phyloP scores from a whole-genome alignment of 2,888 invertebrate species.

The Glyphotaelius pellucidus region DNA sequence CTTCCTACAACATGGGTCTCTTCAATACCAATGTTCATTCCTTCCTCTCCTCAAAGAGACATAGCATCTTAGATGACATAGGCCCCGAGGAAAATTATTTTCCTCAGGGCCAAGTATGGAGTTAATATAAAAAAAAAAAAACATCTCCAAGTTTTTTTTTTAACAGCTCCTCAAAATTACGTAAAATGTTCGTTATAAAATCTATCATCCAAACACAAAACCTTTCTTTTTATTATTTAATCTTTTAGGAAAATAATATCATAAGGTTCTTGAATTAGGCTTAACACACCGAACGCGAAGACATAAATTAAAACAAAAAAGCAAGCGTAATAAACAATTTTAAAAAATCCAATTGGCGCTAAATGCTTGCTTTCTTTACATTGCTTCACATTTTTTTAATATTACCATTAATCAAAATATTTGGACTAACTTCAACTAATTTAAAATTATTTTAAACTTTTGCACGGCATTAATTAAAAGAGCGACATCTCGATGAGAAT shows the following conservation, averaged over 20 bases:
- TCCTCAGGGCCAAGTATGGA: no score
- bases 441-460: background rate
- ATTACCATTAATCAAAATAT: background rate
- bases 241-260: background rate
- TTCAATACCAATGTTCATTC: no score
- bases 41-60: no score
- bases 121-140: no score
- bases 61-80: no score
- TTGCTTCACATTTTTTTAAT: background rate
- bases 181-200: background rate
- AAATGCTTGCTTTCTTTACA: background rate
- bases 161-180: background rate
- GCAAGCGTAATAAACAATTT: background rate
- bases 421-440: background rate
- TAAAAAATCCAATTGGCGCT: background rate
- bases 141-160: no score
- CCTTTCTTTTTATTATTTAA: no score
- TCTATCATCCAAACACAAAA: no score
- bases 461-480: background rate
- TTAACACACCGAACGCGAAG: background rate
- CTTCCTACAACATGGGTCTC: no score
- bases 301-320: no score
- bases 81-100: no score
- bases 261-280: background rate
- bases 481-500: background rate